Base-by-base conservation (phyloP, 2,797 vertebrate species). In the Danionella dracula region DNA sequence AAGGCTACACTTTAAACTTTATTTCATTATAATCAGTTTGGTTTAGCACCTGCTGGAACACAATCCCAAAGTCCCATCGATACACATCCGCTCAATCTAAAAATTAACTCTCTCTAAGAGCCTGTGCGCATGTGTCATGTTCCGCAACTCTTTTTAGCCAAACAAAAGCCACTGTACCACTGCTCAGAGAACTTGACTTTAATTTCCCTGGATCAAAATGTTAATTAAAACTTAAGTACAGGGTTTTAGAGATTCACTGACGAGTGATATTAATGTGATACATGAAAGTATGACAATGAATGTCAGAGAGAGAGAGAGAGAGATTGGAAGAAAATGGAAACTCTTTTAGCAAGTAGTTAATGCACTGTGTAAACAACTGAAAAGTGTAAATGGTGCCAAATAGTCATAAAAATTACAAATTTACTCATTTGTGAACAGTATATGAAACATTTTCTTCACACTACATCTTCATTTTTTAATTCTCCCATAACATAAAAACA, bases 211-310 rank as follows among this genome's bases (percentile, higher is more conserved):
- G 48, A 75, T 68, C 12, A 62, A 68, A 44, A 73, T 75, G 62
- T 71, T 68, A 72, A 76, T 56, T 72, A 23, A 51, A 74, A 60
- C 20, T 58, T 60, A 57, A 72, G 49, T 41, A 69, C 54, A 44
- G 64, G 69, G 34, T 56, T 79, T 55, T 44, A 63, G 58, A 65
- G 72, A 68, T 67, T 56, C 38, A 19, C 32, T 51, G 51, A 64
- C 9, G 17, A 32, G 21, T 32, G 12, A 55, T 49, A 31, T 40
- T 53, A 53, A 38, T 8, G n/a, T 54, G 49, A 53, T 41, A 53
- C 48, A 64, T 35, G 38, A 23, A 64, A 35, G 29, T 48, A 64
- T 53, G 37, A 29, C 15, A 53, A 60, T 48, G 57, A n/a, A 48
- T 58, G 56, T 27, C 9, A 16, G 44, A 50, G 38, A 57, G 4